Evolutionary conservation across 2,888 invertebrate species (phyloP).

Genomic region (Reticulitermes lucifugus): DNA sequence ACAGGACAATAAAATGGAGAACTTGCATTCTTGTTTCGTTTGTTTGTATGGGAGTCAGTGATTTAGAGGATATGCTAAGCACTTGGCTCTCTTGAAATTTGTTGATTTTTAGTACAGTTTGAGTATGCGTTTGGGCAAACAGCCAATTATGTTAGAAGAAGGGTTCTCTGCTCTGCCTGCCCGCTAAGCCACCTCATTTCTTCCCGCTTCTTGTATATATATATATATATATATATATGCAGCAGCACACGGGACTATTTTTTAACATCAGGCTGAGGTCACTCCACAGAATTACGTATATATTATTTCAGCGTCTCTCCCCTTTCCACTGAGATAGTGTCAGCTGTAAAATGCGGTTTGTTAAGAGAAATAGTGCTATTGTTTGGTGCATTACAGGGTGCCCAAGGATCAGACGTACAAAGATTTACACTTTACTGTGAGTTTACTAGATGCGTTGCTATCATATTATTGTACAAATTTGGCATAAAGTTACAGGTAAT

Average conservation of each 20-base stretch:
- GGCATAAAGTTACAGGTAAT: too few species aligned
- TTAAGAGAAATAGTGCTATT: too few species aligned
- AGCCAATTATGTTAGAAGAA: slow-evolving; percentile 31
- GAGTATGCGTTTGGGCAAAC: slow-evolving; percentile 27
- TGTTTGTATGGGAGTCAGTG: slow-evolving; percentile 25
- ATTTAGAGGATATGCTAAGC: slow-evolving; percentile 19
- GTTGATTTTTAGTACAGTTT: slow-evolving; percentile 36
- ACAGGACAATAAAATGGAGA: slow-evolving; percentile 51
- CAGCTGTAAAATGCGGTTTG: background rate
- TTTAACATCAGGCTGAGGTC: slow-evolving; percentile 10
- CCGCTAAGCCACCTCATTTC: background rate
- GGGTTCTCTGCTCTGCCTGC: background rate
- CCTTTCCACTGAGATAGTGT: background rate
- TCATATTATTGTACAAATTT: too few species aligned
- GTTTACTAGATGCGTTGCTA: too few species aligned
- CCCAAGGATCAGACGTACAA: too few species aligned
- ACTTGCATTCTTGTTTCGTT: background rate
- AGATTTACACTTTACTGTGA: too few species aligned
- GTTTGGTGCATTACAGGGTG: too few species aligned
- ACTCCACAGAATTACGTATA: background rate
- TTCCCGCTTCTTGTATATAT: background rate
- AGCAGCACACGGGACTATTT: background rate
- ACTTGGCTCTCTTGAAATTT: slow-evolving; percentile 32
- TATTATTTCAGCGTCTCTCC: slow-evolving; percentile 12
- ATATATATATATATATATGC: background rate